These are phyloP conservation scores for Calycopis cecrops DNA, from an alignment of 1,140 invertebrate genomes.

Conservation along the genomic window DNA sequence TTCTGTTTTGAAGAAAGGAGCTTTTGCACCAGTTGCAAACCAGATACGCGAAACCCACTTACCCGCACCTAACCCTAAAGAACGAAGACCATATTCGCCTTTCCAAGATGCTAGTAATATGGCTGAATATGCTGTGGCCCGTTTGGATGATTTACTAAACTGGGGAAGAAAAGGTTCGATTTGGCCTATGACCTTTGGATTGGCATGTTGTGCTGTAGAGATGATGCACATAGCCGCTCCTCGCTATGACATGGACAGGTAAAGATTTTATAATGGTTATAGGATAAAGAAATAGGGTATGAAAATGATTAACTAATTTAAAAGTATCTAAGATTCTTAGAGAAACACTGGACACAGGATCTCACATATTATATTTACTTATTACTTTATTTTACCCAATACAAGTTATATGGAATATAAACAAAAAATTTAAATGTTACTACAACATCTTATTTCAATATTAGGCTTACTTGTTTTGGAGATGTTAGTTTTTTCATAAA, in stretches of 20 bases:
- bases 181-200: slow-evolving; percentile 97
- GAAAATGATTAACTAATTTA: no score
- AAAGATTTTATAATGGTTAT: slow-evolving; percentile 6
- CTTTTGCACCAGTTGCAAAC: slow-evolving; percentile 47
- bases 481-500: no score
- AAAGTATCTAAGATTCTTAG: no score
- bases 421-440: no score
- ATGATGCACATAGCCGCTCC: slow-evolving; percentile 99
- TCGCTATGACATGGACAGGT: slow-evolving; percentile 96
- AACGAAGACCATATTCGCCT: slow-evolving; percentile 75
- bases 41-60: slow-evolving; percentile 67
- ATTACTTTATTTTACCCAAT: no score
- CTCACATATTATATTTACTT: no score
- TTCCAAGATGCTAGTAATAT: slow-evolving; percentile 84
- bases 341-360: no score
- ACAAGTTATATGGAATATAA: no score
- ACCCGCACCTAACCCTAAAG: slow-evolving; percentile 58
- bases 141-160: slow-evolving; percentile 95
- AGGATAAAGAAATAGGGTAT: no score
- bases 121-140: slow-evolving; percentile 85
- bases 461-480: no score
- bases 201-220: slow-evolving; percentile 98
- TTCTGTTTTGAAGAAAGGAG: slow-evolving; percentile 58
- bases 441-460: no score
- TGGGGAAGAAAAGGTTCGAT: slow-evolving; percentile 95